These are phyloP conservation scores for Mastomys natalensis DNA, from an alignment of 2,113 vertebrate species.

Conservation along the genomic window DNA sequence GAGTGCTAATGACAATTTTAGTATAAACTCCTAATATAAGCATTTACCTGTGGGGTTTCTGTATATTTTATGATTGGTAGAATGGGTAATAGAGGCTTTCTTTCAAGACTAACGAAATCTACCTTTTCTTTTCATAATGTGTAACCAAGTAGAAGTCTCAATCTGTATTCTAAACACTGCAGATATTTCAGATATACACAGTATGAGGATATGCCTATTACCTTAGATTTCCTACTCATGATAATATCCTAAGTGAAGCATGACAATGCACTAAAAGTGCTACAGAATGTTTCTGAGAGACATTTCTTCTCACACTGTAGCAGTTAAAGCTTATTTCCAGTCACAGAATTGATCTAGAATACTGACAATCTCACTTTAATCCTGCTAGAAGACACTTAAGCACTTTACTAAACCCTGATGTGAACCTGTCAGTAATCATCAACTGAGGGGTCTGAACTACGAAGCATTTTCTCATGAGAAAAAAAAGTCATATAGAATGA, in stretches of 20 bases:
- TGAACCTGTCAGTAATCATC: not conserved
- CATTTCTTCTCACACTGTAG: not conserved
- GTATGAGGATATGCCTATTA: not conserved
- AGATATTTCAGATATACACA: not conserved
- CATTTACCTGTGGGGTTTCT: not conserved
- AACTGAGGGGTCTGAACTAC: not conserved
- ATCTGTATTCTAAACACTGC: not conserved
- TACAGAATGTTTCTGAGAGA: not conserved
- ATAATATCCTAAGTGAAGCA: not conserved
- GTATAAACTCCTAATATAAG: not conserved
- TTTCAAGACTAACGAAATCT: not conserved
- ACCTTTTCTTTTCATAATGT: not conserved
- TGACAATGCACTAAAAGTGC: not conserved
- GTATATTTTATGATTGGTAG: not conserved
- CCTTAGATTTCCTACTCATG: not conserved
- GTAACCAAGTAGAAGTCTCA: not conserved
- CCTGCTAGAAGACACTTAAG: not conserved
- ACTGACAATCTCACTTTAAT: too few species aligned
- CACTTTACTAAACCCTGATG: not conserved
- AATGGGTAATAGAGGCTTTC: not conserved
- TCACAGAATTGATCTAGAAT: not conserved
- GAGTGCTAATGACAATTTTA: not conserved
- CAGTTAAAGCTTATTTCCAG: not conserved
- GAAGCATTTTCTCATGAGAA: not conserved
- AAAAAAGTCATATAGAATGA: not conserved